Evolutionary conservation across 2,888 invertebrate genomes (phyloP).

Genomic region (Sympetrum striolatum): DNA sequence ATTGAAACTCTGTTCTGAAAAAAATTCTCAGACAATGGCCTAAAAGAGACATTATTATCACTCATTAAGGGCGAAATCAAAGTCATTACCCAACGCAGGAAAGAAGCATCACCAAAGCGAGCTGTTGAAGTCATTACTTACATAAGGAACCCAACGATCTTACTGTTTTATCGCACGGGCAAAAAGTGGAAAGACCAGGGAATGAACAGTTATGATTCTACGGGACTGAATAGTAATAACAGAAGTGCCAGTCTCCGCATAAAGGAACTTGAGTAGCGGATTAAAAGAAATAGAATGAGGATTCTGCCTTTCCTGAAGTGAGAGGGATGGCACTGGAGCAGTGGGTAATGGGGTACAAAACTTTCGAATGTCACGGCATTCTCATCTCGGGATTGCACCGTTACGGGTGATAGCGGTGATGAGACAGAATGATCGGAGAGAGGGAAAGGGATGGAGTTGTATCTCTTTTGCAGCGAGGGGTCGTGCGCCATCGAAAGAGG

Average conservation of each 20-base stretch:
- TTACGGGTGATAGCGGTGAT: background rate
- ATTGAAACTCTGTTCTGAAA: no score
- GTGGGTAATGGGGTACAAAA: background rate
- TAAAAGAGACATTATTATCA: no score
- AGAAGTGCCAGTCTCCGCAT: background rate
- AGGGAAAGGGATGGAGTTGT: background rate
- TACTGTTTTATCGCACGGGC: background rate
- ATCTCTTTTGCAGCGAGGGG: background rate
- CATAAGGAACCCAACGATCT: background rate
- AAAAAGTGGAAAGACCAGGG: background rate
- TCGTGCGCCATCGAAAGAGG: background rate
- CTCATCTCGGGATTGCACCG: background rate
- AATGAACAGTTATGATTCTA: background rate
- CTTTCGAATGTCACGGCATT: constrained; percentile 9
- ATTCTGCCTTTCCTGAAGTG: background rate
- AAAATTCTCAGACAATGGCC: no score
- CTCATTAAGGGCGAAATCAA: no score
- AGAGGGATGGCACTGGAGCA: constrained; percentile 2
- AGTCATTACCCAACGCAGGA: no score
- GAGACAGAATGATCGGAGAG: background rate
- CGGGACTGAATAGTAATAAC: background rate
- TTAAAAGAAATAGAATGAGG: background rate
- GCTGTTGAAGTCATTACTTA: background rate
- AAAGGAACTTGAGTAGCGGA: background rate
- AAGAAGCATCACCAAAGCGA: background rate